These are phyloP conservation scores for Napeogenes inachia DNA, from an alignment of 2,888 invertebrate species.

Conservation along the genomic window DNA sequence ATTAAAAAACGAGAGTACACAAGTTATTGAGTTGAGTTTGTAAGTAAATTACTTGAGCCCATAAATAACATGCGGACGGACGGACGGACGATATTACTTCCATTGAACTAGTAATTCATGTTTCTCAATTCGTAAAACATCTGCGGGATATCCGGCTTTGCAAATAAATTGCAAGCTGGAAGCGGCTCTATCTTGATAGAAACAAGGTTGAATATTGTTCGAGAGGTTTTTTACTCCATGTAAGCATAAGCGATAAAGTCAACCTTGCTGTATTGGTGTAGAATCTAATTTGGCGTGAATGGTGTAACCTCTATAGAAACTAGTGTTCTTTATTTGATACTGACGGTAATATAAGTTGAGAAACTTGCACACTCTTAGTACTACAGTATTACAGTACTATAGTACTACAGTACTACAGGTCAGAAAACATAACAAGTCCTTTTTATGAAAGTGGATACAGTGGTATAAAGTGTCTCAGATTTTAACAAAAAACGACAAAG, in stretches of 20 bases:
- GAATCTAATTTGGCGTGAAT: background rate
- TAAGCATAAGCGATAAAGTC: background rate
- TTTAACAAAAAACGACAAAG: too few relatives aligned
- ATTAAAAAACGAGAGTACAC: too few relatives aligned
- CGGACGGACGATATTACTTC: conserved; percentile 26
- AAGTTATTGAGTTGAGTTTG: too few relatives aligned
- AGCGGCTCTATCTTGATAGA: background rate
- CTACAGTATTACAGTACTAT: background rate
- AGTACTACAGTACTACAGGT: background rate
- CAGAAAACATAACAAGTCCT: background rate
- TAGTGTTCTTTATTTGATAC: conserved; percentile 37
- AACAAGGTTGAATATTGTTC: conserved; percentile 17
- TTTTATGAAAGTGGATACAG: background rate
- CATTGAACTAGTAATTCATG: conserved; percentile 54
- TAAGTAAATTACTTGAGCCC: background rate
- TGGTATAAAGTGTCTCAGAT: background rate
- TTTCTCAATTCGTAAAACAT: conserved; percentile 56
- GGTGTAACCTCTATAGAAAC: background rate
- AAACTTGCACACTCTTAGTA: conserved; percentile 31
- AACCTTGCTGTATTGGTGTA: background rate
- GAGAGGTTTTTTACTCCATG: conserved; percentile 8
- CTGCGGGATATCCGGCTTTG: conserved; percentile 41
- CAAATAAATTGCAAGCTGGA: conserved; percentile 19
- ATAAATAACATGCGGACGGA: conserved; percentile 16
- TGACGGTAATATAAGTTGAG: conserved; percentile 37